Percentiles rank a stretch among this genome's conserved stretches.
Evolutionary conservation across 1,140 invertebrate species (phyloP).

Genomic region (Lordiphosa stackelbergi): DNA sequence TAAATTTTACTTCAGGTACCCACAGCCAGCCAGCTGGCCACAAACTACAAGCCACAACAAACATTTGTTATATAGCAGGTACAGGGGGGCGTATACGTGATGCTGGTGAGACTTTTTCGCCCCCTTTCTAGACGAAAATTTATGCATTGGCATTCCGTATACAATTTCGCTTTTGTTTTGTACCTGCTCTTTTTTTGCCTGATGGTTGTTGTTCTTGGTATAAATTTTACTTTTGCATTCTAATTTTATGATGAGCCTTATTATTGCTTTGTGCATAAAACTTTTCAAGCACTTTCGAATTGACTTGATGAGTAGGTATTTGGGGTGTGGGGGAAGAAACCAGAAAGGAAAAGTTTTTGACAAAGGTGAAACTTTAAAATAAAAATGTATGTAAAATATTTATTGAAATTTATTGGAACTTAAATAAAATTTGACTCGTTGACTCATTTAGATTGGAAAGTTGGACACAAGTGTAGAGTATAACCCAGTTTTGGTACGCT

Average conservation of each 20-base stretch:
- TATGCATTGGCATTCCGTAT: conserved; percentile 9
- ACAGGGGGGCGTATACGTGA: conserved; percentile 11
- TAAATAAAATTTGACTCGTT: neutral
- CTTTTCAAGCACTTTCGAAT: conserved; percentile 13
- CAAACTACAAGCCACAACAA: conserved; percentile 12
- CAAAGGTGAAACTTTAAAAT: neutral
- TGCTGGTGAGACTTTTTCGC: conserved; percentile 3
- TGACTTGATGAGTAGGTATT: conserved; percentile 7
- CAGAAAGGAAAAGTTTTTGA: neutral
- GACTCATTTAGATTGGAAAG: too few relatives aligned
- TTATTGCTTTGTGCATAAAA: conserved; percentile 11
- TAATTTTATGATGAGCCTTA: conserved; percentile 13
- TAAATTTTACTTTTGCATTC: conserved; percentile 12
- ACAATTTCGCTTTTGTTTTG: conserved; percentile 2
- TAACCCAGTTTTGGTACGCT: too few relatives aligned
- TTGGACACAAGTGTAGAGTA: too few relatives aligned
- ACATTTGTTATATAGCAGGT: conserved; percentile 8
- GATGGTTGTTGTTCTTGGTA: neutral
- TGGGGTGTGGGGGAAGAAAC: neutral
- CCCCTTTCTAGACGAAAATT: conserved; percentile 2
- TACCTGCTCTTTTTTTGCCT: conserved; percentile 4
- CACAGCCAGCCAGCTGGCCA: conserved; percentile 4
- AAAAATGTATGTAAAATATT: conserved; percentile 3
- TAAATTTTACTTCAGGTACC: conserved; percentile 14
- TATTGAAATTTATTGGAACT: conserved; percentile 2